phyloP scores from a whole-genome alignment of 2,113 vertebrate genomes.

The Corythaeola cristata region DNA sequence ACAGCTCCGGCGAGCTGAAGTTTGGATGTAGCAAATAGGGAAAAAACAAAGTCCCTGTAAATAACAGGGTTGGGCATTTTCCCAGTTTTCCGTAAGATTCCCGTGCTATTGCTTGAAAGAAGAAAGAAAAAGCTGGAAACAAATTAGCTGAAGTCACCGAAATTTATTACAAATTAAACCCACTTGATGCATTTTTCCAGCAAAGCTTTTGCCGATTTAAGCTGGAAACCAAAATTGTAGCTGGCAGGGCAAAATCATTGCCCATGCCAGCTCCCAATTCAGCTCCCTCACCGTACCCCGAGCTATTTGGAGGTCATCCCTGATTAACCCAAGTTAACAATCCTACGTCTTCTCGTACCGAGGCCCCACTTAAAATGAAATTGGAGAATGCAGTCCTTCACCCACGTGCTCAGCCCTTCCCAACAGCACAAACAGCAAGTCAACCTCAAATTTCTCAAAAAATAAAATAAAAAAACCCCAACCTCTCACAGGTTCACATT shows the following conservation, averaged over 20 bases:
- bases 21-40: not conserved
- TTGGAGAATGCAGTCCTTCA: not conserved
- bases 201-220: not conserved
- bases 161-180: not conserved
- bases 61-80: not conserved
- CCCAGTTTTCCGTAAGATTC: not conserved
- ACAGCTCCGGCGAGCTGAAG: not conserved
- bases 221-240: not conserved
- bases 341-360: not conserved
- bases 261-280: not conserved
- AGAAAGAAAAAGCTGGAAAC: not conserved
- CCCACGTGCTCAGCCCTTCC: not conserved
- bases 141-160: not conserved
- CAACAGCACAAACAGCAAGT: not conserved
- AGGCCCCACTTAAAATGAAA: not conserved
- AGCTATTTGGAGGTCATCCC: not conserved
- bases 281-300: not conserved
- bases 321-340: not conserved
- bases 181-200: not conserved
- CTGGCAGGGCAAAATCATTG: not conserved
- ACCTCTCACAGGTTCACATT: not conserved
- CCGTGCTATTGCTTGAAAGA: not conserved
- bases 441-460: not conserved
- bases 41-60: not conserved
- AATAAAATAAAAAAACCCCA: not conserved